phyloP scores from a whole-genome alignment of 1,140 invertebrate species.

The Macrobrachium nipponense region DNA sequence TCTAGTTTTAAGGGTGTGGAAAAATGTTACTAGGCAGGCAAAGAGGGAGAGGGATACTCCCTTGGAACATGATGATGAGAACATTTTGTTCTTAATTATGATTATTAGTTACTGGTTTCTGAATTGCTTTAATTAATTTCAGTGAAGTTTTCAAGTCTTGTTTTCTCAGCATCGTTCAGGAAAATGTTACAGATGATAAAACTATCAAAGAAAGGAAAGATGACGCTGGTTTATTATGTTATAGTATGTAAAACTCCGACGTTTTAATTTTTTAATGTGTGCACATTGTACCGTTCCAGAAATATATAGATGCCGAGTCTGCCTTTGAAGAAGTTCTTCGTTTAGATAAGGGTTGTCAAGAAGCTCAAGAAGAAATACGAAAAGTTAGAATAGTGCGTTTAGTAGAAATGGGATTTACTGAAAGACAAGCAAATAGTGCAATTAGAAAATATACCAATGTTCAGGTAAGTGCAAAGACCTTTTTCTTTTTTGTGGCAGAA shows the following conservation, averaged over 20 bases:
- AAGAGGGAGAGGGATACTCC: no score
- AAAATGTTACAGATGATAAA: no score
- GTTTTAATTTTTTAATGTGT: background rate
- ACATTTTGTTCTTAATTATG: no score
- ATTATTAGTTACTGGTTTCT: no score
- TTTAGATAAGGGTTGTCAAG: constrained; percentile 71
- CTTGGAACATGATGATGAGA: no score
- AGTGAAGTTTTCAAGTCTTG: no score
- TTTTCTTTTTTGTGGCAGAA: background rate
- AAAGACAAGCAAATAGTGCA: constrained; percentile 69
- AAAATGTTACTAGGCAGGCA: no score
- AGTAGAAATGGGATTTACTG: constrained; percentile 72
- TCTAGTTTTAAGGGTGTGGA: no score
- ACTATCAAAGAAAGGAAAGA: background rate
- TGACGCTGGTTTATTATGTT: background rate
- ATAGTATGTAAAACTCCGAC: background rate
- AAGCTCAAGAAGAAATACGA: constrained; percentile 70
- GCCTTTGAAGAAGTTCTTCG: constrained; percentile 72
- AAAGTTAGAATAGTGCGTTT: constrained; percentile 70
- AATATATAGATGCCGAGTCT: constrained; percentile 71
- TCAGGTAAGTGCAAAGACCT: constrained; percentile 53
- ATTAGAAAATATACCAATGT: constrained; percentile 70
- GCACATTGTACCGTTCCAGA: constrained; percentile 65
- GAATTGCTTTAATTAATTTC: no score
- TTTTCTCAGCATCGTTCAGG: no score